Base-by-base conservation (phyloP, 2,888 invertebrate species). In the Hydraecia micacea region DNA sequence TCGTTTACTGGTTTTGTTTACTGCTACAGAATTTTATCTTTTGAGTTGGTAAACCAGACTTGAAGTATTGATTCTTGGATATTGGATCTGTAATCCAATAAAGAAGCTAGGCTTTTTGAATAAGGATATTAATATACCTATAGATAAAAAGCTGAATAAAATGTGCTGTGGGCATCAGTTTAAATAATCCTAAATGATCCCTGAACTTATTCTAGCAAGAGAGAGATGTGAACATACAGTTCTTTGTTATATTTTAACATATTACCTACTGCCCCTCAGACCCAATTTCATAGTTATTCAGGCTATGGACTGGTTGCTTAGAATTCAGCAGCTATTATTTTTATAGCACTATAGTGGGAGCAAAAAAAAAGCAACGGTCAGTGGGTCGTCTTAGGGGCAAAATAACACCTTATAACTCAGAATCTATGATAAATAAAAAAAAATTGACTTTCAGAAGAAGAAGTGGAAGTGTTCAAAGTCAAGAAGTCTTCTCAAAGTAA, bases 401-500 rank as follows among this genome's bases (percentile, higher is more conserved):
- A 74, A 46, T 28, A 55, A 65, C 15, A 5, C 15, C 11, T n/a
- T 39, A 2, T 77, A 9, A 11, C 21, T 52, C 15, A 36, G 72
- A 58, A 42, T 42, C 0, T 11, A 11, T 11, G 15, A 66, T 36
- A 52, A 15, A 67, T 73, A 58, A 32, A 9, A n/a, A n/a, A 32
- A 36, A n/a, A 46, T 60, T 75, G 60, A 42, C 66, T 91, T 91
- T 52, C 93, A 97, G 94, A 97, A 96, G 98, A 98, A 91, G 98
- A 98, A 89, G 98, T 98, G 46, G 99, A 99, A 96, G 98, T 98
- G 73, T 99, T 99, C 95, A 98, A 99, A 97, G 98, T 99, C 73
- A 99, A 99, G 94, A 99, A 99, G 95, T 99, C 99, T 15, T 99
- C 98, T 15, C 98, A 99, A 92, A 99, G 99, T 95, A 98, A 99